phyloP scores from a whole-genome alignment of 2,888 invertebrate species.

The Limnephilus rhombicus region DNA sequence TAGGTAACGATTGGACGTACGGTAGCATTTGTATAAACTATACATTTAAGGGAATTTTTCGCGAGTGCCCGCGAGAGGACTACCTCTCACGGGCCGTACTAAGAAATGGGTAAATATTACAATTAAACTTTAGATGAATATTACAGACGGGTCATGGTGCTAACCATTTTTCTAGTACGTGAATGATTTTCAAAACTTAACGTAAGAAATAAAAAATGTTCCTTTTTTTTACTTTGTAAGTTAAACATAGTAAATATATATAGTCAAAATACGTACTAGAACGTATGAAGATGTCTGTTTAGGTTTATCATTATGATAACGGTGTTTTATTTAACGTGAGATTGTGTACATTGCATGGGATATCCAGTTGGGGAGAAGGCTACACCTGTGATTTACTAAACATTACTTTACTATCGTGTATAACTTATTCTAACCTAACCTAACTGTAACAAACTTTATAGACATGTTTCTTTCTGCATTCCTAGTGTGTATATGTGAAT shows the following conservation, averaged over 20 bases:
- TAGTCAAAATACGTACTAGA: constrained; percentile 65
- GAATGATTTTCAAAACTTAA: constrained; percentile 61
- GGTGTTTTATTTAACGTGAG: constrained; percentile 59
- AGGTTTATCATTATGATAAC: constrained; percentile 58
- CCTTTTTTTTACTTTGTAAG: constrained; percentile 65
- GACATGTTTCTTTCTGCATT: background rate
- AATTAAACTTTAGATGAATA: constrained; percentile 66
- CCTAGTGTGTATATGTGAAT: background rate
- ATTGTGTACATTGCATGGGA: constrained; percentile 59
- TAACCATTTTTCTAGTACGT: constrained; percentile 67
- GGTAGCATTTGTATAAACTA: constrained; percentile 66
- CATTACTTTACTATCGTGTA: constrained; percentile 54
- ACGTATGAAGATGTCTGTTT: constrained; percentile 65
- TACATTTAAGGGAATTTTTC: constrained; percentile 63
- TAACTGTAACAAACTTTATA: constrained; percentile 10
- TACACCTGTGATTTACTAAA: constrained; percentile 66
- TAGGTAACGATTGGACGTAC: constrained; percentile 64
- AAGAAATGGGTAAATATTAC: constrained; percentile 66
- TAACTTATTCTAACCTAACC: constrained; percentile 40
- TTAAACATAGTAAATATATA: constrained; percentile 63
- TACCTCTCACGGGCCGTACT: constrained; percentile 60
- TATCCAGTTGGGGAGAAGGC: constrained; percentile 63
- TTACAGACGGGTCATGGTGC: constrained; percentile 66
- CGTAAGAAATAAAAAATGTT: constrained; percentile 64
- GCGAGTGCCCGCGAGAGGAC: constrained; percentile 53